phyloP scores from a whole-genome alignment of 2,888 invertebrate species.

The Epiperipatus broadwayi region DNA sequence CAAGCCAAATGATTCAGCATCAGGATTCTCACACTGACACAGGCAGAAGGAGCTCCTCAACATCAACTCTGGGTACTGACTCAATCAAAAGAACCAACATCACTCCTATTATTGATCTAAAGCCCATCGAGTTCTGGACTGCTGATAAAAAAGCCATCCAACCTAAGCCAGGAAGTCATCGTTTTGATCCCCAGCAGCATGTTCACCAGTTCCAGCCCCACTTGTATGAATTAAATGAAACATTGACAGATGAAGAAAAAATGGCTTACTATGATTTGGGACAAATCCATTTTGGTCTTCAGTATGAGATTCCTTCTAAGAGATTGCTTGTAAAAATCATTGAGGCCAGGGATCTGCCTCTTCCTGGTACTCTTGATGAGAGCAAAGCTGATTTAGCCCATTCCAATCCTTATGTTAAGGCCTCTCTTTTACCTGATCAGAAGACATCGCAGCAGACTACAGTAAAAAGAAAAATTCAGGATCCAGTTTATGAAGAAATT shows the following conservation, averaged over 20 bases:
- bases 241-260: constrained; percentile 27
- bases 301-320: constrained; percentile 26
- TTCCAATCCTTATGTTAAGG: constrained; percentile 30
- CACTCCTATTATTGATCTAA: constrained; percentile 25
- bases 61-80: no score
- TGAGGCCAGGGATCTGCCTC: constrained; percentile 29
- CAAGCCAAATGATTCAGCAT: no score
- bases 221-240: constrained; percentile 24
- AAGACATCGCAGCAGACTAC: constrained; percentile 31
- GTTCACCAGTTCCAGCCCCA: constrained; percentile 28
- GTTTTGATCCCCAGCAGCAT: no score
- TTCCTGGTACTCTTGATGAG: constrained; percentile 25
- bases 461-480: constrained; percentile 31
- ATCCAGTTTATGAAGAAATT: constrained; percentile 30
- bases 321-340: constrained; percentile 28
- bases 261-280: constrained; percentile 25
- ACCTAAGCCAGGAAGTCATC: constrained; percentile 19
- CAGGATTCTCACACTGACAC: no score
- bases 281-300: constrained; percentile 27
- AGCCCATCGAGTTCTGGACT: constrained; percentile 31
- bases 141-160: constrained; percentile 27
- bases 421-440: constrained; percentile 30
- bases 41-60: no score
- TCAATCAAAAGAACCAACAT: constrained; percentile 18
- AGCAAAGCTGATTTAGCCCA: constrained; percentile 30